phyloP scores from a whole-genome alignment of 2,113 vertebrate genomes.

The Oryzias woworae region DNA sequence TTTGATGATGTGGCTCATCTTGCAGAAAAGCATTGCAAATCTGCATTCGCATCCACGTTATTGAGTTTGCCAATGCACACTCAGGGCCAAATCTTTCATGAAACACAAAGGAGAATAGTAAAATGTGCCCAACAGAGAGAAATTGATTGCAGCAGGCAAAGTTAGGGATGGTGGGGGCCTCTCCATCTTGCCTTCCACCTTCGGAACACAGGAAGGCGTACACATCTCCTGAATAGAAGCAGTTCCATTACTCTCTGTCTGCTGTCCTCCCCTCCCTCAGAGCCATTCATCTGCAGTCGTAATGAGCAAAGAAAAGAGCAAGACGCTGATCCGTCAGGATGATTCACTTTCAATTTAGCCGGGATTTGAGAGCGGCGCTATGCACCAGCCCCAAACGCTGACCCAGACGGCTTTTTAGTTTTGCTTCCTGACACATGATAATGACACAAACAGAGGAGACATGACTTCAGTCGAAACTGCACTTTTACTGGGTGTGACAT shows the following conservation, averaged over 20 bases:
- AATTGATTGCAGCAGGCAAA: constrained; percentile 52
- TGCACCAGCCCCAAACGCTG: constrained; percentile 13
- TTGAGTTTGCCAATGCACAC: constrained; percentile 18
- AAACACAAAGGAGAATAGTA: constrained; percentile 28
- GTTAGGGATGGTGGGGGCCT: constrained; percentile 19
- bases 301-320: constrained; percentile 62
- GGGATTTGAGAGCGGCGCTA: constrained; percentile 33
- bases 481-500: constrained; percentile 22
- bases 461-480: constrained; percentile 24
- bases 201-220: constrained; percentile 28
- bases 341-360: constrained; percentile 70
- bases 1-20: not conserved
- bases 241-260: constrained; percentile 56
- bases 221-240: constrained; percentile 52
- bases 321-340: constrained; percentile 60
- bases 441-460: constrained; percentile 15
- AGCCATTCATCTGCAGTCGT: constrained; percentile 44
- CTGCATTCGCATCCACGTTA: constrained; percentile 7
- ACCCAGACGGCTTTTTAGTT: constrained; percentile 19
- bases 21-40: constrained; percentile 3
- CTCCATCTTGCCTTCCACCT: not conserved
- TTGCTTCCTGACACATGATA: constrained; percentile 38
- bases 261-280: constrained; percentile 32
- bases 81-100: constrained; percentile 13
- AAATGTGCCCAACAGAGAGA: constrained; percentile 32